These are phyloP conservation scores for Podocnemis expansa DNA, from an alignment of 2,113 vertebrate genomes.

Conservation along the genomic window DNA sequence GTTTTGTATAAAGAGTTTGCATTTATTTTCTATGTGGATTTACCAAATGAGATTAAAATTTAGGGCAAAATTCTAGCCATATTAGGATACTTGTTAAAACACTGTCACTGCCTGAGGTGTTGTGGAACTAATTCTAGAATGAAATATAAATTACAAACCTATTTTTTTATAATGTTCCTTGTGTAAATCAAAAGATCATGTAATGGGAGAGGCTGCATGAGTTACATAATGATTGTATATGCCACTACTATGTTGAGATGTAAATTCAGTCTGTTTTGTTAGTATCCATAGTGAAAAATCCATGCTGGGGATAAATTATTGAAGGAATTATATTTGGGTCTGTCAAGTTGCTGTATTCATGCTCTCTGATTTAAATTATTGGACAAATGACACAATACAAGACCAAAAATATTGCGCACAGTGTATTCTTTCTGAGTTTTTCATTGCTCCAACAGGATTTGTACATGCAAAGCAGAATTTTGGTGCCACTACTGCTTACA, in stretches of 20 bases:
- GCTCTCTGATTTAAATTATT: slow-evolving; percentile 44
- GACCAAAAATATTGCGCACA: not conserved
- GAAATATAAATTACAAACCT: slow-evolving; percentile 66
- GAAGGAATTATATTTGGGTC: slow-evolving; percentile 8
- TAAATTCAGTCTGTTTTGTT: slow-evolving; percentile 40
- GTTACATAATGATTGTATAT: slow-evolving; percentile 20
- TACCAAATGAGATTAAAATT: slow-evolving; percentile 39
- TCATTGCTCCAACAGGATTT: slow-evolving; percentile 34
- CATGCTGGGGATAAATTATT: slow-evolving; percentile 18
- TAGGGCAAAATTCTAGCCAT: slow-evolving; percentile 59
- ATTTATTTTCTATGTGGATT: slow-evolving; percentile 62
- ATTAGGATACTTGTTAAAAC: slow-evolving; percentile 50
- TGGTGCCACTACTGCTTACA: slow-evolving; percentile 30
- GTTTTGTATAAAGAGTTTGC: slow-evolving; percentile 70
- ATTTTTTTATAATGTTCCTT: slow-evolving; percentile 73
- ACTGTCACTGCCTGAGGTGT: slow-evolving; percentile 47
- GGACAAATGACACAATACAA: not conserved
- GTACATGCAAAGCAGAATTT: slow-evolving; percentile 32
- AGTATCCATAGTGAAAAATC: slow-evolving; percentile 48
- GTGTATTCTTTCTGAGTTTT: slow-evolving; percentile 19
- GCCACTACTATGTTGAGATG: not conserved
- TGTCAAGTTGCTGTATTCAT: slow-evolving; percentile 18
- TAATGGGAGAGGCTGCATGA: slow-evolving; percentile 47
- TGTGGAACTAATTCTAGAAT: not conserved
- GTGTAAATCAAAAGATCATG: slow-evolving; percentile 41